Base-by-base conservation (phyloP, 2,888 invertebrate genomes). In the Norana najaformis region DNA sequence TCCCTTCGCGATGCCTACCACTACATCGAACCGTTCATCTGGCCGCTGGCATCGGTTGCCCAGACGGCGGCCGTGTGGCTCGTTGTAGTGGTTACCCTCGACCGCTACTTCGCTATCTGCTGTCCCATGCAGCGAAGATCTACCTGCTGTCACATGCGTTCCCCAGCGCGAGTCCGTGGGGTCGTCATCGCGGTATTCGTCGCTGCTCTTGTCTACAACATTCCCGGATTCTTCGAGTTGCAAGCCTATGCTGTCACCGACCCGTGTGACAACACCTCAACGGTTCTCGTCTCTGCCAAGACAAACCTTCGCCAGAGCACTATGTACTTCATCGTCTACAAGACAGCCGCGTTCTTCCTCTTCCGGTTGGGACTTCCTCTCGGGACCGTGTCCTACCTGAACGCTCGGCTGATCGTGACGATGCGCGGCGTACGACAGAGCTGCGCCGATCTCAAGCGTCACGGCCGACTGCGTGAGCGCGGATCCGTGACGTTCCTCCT, bases 21-120 rank as follows among this genome's bases (percentile, higher is more conserved):
- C 23, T 91, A 91, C 53, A 89, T 92, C 83, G 91, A 90, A 89
- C 92, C 91, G 20, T 92, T 91, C 90, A 89, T 92, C 23, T 92
- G 91, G 92, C 91, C 92, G 11, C 90, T 83, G 82, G 92, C 92
- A 11, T 91, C 92, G 35, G 91, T 92, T 18, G 92, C 92, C 5
- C 92, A 92, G 90, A 92, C 92, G 36, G 90, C 92, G 20, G 90
- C 92, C 6, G 92, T 92, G 6, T 92, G 92, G 92, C 89, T 92
- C 82, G 92, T 92, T 14, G 91, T 92, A 6, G 89, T 92, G 11
- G 90, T 92, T 2, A 92, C 92, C 8, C 91, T 91, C 20, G 92
- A 92, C 89, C 89, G 92, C 39, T 92, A 92, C 90, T 89, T 92
- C 35, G 92, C 92, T 82, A 92, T 92, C 36, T 92, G 92, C 82